phyloP scores from a whole-genome alignment of 2,888 invertebrate species.

The Eristalis intricaria region DNA sequence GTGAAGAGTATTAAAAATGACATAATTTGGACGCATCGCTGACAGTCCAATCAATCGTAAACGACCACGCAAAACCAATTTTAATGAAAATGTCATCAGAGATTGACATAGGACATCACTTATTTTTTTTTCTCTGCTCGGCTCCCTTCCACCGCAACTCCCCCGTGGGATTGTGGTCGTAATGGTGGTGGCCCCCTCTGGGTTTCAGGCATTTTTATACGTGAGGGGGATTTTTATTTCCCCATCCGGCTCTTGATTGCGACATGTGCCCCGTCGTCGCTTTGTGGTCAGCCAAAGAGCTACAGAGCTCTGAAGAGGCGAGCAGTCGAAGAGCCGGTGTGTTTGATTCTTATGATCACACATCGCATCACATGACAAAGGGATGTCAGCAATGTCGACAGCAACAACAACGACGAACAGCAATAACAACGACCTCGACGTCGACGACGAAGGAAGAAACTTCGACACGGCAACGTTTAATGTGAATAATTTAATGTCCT shows the following conservation, averaged over 20 bases:
- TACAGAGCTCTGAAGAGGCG: neutral
- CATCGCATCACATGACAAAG: constrained; percentile 43
- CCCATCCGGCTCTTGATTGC: neutral
- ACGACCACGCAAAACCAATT: constrained; percentile 72
- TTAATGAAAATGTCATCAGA: constrained; percentile 73
- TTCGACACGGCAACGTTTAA: constrained; percentile 39
- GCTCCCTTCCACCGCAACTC: neutral
- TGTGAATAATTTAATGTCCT: constrained; percentile 68
- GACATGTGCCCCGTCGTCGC: neutral
- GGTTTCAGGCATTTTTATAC: constrained; percentile 52
- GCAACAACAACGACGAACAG: neutral
- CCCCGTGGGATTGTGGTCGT: constrained; percentile 52
- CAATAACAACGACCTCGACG: neutral
- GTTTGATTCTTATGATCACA: constrained; percentile 67
- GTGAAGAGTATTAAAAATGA: constrained; percentile 68
- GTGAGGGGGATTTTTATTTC: constrained; percentile 25
- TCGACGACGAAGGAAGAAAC: neutral
- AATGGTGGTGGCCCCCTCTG: constrained; percentile 42
- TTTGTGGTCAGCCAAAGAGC: constrained; percentile 2
- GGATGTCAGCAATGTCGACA: neutral
- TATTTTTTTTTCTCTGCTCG: constrained; percentile 25
- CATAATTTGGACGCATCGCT: constrained; percentile 70
- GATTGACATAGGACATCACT: constrained; percentile 70
- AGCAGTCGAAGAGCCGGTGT: constrained; percentile 3
- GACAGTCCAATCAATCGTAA: constrained; percentile 73